phyloP scores from a whole-genome alignment of 2,797 vertebrate genomes.

The Stomatorhinus walkeri region DNA sequence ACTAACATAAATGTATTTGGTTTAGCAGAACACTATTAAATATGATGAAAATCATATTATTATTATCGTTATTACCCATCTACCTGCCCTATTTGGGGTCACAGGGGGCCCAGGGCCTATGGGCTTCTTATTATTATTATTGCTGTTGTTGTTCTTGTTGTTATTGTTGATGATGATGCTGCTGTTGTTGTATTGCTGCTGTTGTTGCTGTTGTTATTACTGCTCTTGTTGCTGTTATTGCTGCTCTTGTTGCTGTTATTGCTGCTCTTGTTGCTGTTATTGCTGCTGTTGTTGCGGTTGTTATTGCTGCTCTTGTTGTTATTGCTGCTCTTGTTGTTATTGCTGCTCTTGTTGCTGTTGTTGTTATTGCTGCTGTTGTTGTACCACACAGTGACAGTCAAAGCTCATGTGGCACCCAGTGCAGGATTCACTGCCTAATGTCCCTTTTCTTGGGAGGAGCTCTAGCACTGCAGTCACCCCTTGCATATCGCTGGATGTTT shows the following conservation, averaged over 20 bases:
- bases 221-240: background rate
- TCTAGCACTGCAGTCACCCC: background rate
- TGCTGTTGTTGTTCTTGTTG: too few relatives aligned
- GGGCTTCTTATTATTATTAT: background rate
- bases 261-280: background rate
- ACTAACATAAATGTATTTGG: background rate
- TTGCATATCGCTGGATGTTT: background rate
- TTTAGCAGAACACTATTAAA: background rate
- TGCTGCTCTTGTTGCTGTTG: too few relatives aligned
- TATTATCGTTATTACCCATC: background rate
- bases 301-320: background rate
- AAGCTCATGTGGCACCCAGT: background rate
- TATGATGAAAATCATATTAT: background rate
- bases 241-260: background rate
- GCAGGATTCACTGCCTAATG: background rate
- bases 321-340: too few relatives aligned
- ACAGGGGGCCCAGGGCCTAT: background rate
- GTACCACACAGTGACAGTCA: background rate
- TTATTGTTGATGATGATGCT: too few relatives aligned
- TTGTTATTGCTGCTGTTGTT: background rate
- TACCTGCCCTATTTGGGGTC: background rate
- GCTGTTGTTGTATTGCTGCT: too few relatives aligned
- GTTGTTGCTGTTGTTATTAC: background rate
- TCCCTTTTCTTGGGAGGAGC: background rate
- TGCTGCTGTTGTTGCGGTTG: background rate